Evolutionary conservation across 2,888 invertebrate species (phyloP).

Genomic region (Odiellus spinosus): DNA sequence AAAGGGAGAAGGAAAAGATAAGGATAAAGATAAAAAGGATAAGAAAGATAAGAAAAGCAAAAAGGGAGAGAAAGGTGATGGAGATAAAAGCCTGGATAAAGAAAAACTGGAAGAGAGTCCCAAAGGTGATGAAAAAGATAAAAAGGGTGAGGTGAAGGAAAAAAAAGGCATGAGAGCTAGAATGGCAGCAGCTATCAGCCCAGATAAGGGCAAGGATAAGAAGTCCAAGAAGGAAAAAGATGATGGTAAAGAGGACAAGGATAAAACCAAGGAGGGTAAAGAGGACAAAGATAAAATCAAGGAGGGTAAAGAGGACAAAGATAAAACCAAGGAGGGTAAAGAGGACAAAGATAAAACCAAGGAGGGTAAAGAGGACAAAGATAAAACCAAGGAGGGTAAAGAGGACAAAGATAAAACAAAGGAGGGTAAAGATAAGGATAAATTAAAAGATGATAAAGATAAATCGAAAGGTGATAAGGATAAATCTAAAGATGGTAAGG

Average conservation of each 20-base stretch:
- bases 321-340: constrained; percentile 16
- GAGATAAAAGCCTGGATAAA: constrained; percentile 12
- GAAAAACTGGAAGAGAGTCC: constrained; percentile 15
- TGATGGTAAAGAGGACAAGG: constrained; percentile 12
- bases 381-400: constrained; percentile 12
- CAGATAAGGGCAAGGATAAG: constrained; percentile 6
- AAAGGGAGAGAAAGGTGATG: constrained; percentile 10
- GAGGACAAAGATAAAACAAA: constrained; percentile 10
- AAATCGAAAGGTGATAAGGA: constrained; percentile 7
- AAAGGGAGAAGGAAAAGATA: constrained; percentile 8
- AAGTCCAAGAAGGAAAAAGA: constrained; percentile 5
- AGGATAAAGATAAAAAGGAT: constrained; percentile 14
- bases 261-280: constrained; percentile 2
- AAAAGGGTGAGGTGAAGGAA: too few relatives aligned
- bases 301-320: constrained; percentile 10
- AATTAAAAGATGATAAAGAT: too few relatives aligned
- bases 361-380: constrained; percentile 4
- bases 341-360: constrained; percentile 5
- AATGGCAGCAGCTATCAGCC: constrained; percentile 7
- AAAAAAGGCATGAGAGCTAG: constrained; percentile 11
- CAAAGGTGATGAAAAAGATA: constrained; percentile 14
- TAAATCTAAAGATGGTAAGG: constrained; percentile 3
- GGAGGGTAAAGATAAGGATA: too few relatives aligned
- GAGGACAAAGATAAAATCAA: too few relatives aligned
- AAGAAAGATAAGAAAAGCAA: constrained; percentile 21